These are phyloP conservation scores for Baronia brevicornis DNA, from an alignment of 2,888 invertebrate species.

Conservation along the genomic window DNA sequence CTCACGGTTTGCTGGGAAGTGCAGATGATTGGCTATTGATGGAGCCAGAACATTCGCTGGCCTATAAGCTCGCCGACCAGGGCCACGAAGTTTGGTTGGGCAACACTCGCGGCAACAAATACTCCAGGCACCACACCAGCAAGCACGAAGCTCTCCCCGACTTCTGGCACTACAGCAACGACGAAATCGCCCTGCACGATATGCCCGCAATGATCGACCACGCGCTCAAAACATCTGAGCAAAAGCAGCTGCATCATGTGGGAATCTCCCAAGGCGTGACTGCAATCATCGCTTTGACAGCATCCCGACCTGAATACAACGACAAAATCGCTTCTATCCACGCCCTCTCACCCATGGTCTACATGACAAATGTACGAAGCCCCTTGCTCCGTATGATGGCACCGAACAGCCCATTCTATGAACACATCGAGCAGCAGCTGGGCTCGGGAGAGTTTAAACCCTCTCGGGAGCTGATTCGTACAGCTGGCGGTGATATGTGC, in stretches of 20 bases:
- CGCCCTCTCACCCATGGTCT: conserved; percentile 62
- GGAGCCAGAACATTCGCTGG: conserved; percentile 71
- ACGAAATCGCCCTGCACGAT: conserved; percentile 61
- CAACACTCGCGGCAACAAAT: conserved; percentile 59
- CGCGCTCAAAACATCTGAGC: conserved; percentile 39
- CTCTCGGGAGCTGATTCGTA: conserved; percentile 36
- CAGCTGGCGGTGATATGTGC: conserved; percentile 51
- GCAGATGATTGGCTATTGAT: conserved; percentile 82
- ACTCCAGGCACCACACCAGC: conserved; percentile 50
- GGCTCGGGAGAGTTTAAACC: conserved; percentile 50
- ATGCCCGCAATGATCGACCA: conserved; percentile 63
- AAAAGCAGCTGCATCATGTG: conserved; percentile 52
- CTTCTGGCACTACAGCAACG: conserved; percentile 64
- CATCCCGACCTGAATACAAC: conserved; percentile 50
- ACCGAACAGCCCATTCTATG: conserved; percentile 41
- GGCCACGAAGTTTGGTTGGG: conserved; percentile 68
- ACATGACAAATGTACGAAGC: conserved; percentile 56
- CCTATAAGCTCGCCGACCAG: conserved; percentile 51
- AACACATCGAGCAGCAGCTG: conserved; percentile 33
- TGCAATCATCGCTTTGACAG: conserved; percentile 48
- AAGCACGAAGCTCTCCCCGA: conserved; percentile 47
- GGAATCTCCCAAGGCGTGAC: conserved; percentile 55
- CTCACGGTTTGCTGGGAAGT: conserved; percentile 80
- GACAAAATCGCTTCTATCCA: conserved; percentile 55
- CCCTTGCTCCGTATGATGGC: conserved; percentile 58